These are phyloP conservation scores for Platysternon megacephalum DNA, from an alignment of 2,113 vertebrate species.

Conservation along the genomic window DNA sequence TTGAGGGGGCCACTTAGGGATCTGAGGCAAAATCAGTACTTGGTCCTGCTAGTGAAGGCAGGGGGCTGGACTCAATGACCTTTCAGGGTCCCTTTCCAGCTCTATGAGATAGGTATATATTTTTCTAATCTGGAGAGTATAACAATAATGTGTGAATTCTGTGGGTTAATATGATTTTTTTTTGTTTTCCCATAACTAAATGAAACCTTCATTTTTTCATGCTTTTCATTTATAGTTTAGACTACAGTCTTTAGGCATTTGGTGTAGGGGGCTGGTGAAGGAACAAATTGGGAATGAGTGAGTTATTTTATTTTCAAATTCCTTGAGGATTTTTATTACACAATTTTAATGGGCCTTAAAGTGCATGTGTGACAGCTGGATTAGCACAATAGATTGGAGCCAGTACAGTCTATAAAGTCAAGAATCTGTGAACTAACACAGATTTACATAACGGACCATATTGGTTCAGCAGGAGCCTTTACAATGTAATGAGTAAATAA, in stretches of 20 bases:
- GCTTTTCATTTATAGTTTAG: not conserved
- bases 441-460: not conserved
- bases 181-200: not conserved
- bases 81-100: too few relatives aligned
- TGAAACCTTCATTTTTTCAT: not conserved
- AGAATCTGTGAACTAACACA: not conserved
- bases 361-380: not conserved
- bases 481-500: not conserved
- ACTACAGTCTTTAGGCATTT: not conserved
- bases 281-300: not conserved
- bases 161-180: not conserved
- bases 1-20: too few relatives aligned
- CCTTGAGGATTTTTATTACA: not conserved
- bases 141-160: not conserved
- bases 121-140: not conserved
- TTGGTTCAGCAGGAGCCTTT: not conserved
- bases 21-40: too few relatives aligned
- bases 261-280: not conserved
- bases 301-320: conserved; percentile 3
- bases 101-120: too few relatives aligned
- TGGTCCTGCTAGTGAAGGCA: too few relatives aligned
- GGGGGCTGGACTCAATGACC: too few relatives aligned
- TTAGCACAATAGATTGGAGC: not conserved
- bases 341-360: conserved; percentile 6
- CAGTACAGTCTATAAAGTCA: not conserved